Conservation (phyloP, 2,888 invertebrate genomes). For the Acanthosepion esculentum region DNA sequence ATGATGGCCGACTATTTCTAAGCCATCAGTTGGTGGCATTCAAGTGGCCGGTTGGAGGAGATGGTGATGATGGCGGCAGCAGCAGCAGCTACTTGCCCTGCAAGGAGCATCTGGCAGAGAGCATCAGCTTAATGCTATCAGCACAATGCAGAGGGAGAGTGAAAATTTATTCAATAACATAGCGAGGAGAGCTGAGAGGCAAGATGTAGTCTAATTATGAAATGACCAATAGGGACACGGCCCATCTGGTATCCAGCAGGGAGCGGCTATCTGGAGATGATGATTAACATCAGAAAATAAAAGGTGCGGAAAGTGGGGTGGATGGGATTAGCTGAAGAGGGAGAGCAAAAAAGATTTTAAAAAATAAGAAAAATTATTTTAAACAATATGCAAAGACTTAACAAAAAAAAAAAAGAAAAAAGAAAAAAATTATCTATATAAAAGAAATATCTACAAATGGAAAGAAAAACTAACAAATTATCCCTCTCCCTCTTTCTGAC, state of each 20-base stretch:
- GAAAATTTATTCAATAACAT: background rate
- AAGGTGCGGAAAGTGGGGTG: background rate
- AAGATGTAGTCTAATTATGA: background rate
- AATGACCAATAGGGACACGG: background rate
- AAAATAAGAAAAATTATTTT: too few relatives aligned
- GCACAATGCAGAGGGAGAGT: background rate
- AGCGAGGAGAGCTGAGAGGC: background rate
- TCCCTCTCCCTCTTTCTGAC: too few relatives aligned
- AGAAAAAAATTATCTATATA: too few relatives aligned
- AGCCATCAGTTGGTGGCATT: background rate
- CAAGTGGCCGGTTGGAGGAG: background rate
- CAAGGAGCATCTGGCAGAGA: constrained; percentile 33
- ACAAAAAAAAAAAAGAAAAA: too few relatives aligned
- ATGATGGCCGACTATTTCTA: constrained; percentile 6
- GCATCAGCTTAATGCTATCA: background rate
- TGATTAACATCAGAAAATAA: background rate
- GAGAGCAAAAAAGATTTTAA: too few relatives aligned
- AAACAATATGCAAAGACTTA: too few relatives aligned
- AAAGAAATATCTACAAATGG: too few relatives aligned
- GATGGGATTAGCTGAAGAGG: too few relatives aligned
- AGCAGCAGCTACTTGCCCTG: constrained; percentile 33
- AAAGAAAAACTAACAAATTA: too few relatives aligned
- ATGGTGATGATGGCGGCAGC: background rate
- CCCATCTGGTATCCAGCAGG: background rate
- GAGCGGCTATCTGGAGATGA: too few relatives aligned